These are phyloP conservation scores for Malurus alboscapulatus DNA, from an alignment of 2,113 vertebrate species.

Conservation along the genomic window DNA sequence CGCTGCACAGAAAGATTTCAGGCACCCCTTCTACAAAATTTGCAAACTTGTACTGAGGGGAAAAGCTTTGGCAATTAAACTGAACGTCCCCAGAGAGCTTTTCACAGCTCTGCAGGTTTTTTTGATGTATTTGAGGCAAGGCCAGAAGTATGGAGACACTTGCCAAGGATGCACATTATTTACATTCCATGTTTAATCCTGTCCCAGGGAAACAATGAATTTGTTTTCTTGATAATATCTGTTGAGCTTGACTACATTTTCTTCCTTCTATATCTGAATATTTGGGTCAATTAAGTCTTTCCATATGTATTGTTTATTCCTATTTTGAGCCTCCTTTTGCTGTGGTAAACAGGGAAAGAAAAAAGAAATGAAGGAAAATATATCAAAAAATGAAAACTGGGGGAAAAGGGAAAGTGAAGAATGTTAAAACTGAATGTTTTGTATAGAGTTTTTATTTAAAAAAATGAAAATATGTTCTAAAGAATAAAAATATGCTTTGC, in stretches of 20 bases:
- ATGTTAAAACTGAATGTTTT: neutral
- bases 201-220: neutral
- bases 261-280: neutral
- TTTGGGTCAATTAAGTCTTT: neutral
- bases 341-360: neutral
- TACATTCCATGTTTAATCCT: neutral
- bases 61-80: neutral
- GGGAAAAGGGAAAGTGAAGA: neutral
- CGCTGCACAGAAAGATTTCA: neutral
- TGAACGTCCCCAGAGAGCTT: neutral
- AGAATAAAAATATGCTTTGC: neutral
- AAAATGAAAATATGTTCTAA: neutral
- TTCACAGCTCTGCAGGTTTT: neutral
- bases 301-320: neutral
- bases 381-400: neutral
- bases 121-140: neutral
- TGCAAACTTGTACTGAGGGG: neutral
- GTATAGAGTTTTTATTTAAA: neutral
- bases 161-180: neutral
- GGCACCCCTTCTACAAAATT: neutral
- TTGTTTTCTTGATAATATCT: neutral
- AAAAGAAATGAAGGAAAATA: neutral
- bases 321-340: neutral
- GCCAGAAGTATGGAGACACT: neutral
- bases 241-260: neutral